phyloP scores from a whole-genome alignment of 1,140 invertebrate genomes.

The Platyura marginata region DNA sequence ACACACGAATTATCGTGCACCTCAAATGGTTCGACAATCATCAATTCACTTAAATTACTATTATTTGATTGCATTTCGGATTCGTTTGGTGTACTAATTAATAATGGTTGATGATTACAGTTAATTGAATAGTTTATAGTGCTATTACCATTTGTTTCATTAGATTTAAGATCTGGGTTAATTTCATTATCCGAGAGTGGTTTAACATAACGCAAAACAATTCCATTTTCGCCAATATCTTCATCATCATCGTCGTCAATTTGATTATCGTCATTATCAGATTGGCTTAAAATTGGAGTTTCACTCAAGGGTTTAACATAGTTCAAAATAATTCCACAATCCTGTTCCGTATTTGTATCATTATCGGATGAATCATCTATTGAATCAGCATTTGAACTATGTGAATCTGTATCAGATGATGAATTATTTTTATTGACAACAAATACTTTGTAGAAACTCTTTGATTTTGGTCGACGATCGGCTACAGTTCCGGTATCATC shows the following conservation, averaged over 20 bases:
- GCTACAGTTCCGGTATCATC: conserved; percentile 15
- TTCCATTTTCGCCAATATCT: conserved; percentile 14
- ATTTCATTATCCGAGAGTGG: too few relatives aligned
- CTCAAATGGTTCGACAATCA: too few relatives aligned
- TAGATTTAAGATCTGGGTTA: too few relatives aligned
- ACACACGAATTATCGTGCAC: too few relatives aligned
- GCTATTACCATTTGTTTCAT: too few relatives aligned
- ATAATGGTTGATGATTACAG: too few relatives aligned
- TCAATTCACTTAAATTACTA: too few relatives aligned
- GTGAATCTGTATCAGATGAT: conserved; percentile 36
- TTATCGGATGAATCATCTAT: conserved; percentile 30
- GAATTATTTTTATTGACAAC: conserved; percentile 49
- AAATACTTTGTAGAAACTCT: conserved; percentile 51
- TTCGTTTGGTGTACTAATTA: too few relatives aligned
- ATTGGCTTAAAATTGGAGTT: too few relatives aligned
- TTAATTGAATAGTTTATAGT: neutral
- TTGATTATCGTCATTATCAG: neutral
- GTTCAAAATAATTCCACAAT: conserved; percentile 25
- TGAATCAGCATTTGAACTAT: conserved; percentile 28
- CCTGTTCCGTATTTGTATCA: conserved; percentile 29
- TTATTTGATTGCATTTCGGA: too few relatives aligned
- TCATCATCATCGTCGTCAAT: conserved; percentile 26
- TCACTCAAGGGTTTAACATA: conserved; percentile 21
- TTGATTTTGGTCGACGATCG: conserved; percentile 29
- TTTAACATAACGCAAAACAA: too few relatives aligned